A percentile compares a stretch with the other conserved stretches of the same genome.
phyloP scores from a whole-genome alignment of 2,888 invertebrate species.

The Empis livida region DNA sequence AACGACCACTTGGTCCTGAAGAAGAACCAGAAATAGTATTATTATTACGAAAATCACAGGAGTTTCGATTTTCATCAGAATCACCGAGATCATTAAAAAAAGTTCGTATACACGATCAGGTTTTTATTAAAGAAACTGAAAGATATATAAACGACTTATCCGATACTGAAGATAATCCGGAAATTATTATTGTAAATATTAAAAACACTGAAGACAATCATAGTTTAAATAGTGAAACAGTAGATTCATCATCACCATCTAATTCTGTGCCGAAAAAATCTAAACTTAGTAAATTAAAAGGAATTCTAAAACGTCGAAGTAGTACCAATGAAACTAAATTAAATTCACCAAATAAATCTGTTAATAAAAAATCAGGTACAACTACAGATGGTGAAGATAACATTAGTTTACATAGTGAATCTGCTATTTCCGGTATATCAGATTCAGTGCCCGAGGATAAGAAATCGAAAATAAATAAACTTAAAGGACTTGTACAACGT shows the following conservation, averaged over 20 bases:
- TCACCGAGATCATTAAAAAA: constrained; percentile 35
- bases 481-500: constrained; percentile 44
- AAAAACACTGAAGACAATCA: constrained; percentile 20
- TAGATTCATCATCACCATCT: constrained; percentile 20
- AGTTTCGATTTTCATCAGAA: constrained; percentile 29
- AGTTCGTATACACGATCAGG: constrained; percentile 35
- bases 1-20: constrained; percentile 42
- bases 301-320: constrained; percentile 40
- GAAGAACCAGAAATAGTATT: constrained; percentile 35
- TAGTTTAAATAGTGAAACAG: constrained; percentile 25
- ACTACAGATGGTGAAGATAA: constrained; percentile 17
- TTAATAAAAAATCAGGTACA: not conserved
- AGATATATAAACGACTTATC: constrained; percentile 34
- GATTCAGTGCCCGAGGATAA: constrained; percentile 31
- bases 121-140: constrained; percentile 33
- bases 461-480: constrained; percentile 25
- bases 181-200: constrained; percentile 14
- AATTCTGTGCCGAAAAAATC: constrained; percentile 29
- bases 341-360: constrained; percentile 8
- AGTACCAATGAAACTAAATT: constrained; percentile 12
- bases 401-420: constrained; percentile 25
- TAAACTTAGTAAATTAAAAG: constrained; percentile 32
- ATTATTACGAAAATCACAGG: constrained; percentile 31
- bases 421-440: constrained; percentile 19
- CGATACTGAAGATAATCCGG: constrained; percentile 23